These are phyloP conservation scores for Plebejus anna DNA, from an alignment of 2,888 invertebrate species.

Conservation along the genomic window DNA sequence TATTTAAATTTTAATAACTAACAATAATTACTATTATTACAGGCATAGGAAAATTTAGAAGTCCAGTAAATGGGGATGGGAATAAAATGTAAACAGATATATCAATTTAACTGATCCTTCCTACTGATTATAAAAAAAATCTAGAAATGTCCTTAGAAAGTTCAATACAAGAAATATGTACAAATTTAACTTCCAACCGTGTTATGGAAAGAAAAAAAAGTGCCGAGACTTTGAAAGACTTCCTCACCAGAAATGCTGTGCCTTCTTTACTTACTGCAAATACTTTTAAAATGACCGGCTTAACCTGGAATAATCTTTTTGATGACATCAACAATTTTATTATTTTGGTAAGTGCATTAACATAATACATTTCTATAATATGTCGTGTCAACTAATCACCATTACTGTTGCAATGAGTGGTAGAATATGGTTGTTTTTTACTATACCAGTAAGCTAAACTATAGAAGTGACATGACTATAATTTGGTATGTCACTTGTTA, in stretches of 20 bases:
- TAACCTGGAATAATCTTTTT: constrained; percentile 69
- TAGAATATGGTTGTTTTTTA: neutral
- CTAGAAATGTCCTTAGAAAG: constrained; percentile 59
- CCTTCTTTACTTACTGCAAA: constrained; percentile 61
- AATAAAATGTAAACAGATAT: neutral
- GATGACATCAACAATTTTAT: constrained; percentile 64
- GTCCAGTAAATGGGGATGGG: neutral
- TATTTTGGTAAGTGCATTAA: constrained; percentile 54
- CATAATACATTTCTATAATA: no score
- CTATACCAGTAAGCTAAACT: neutral
- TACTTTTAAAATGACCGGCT: constrained; percentile 55
- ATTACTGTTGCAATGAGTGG: neutral
- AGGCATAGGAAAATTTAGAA: neutral
- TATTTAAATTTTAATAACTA: no score
- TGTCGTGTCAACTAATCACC: neutral
- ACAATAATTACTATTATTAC: neutral
- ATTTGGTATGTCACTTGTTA: no score
- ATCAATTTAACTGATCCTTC: no score
- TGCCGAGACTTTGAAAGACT: constrained; percentile 65
- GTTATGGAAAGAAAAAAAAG: constrained; percentile 69
- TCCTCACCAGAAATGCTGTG: constrained; percentile 61
- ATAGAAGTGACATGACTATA: neutral
- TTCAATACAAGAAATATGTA: constrained; percentile 57
- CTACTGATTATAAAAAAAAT: neutral
- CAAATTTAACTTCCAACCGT: constrained; percentile 58